These are phyloP conservation scores for Platyrinchus mystaceus DNA, from an alignment of 2,797 vertebrate species.

Conservation along the genomic window DNA sequence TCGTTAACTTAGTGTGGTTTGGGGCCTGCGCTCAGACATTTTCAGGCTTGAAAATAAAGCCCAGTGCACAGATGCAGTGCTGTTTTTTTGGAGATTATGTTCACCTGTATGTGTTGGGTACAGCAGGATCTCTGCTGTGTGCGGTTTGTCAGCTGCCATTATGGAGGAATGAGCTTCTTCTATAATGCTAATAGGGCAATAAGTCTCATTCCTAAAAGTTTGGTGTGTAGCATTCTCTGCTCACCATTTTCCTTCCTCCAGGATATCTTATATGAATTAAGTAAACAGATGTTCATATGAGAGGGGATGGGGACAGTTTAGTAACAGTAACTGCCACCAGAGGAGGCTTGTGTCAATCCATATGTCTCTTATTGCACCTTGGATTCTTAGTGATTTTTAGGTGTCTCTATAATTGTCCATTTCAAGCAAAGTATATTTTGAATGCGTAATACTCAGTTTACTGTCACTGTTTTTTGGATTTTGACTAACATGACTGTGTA, in stretches of 20 bases:
- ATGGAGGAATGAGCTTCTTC: neutral
- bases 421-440: neutral
- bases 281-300: neutral
- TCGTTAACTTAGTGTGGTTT: neutral
- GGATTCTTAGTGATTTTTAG: neutral
- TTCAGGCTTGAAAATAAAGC: neutral
- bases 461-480: neutral
- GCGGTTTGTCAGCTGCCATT: neutral
- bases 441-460: neutral
- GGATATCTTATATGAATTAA: neutral
- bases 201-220: neutral
- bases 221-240: neutral
- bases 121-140: neutral
- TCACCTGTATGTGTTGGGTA: neutral
- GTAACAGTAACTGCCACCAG: neutral
- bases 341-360: neutral
- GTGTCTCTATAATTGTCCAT: neutral
- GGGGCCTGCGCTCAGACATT: neutral
- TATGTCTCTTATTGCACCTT: neutral
- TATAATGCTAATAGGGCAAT: rapidly evolving
- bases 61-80: too few species aligned
- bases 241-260: neutral
- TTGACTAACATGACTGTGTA: neutral
- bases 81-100: neutral
- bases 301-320: neutral